Evolutionary conservation across 2,888 invertebrate species (phyloP), one percentile per base, ranked within the genome.

Genomic region (Xylophagus ater): DNA sequence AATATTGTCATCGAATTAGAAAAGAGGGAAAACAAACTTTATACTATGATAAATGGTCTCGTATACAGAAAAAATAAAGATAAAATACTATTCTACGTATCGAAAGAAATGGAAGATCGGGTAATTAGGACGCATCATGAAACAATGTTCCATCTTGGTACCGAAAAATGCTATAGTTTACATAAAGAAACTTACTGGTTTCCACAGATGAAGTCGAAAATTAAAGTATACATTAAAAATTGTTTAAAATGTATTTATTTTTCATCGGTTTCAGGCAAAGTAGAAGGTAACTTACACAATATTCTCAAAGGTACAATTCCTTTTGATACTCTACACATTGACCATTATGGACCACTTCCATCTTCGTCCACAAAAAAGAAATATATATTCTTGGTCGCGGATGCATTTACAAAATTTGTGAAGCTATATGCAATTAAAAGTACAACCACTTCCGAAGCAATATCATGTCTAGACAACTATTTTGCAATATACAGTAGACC

Each of bases 401-500:
- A 23, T 23, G 23, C 23, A 8, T 23, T 23, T 10, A 23, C 23
- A 6, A 23, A 23, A 23, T 23, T 23, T 23, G 6, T 6, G 6
- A 23, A 23, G 9, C 23, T 23, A 10, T 23, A 23, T 10, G 23
- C 23, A 10, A 10, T 23, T 6, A 23, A 10, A 23, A 23, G 7
- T 23, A 23, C 23, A 23, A 23, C 6, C 7, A 10, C 23, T 6
- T 8, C 6, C 6, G 23, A 23, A 23, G 23, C 10, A 10, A 10
- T 23, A 8, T 23, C 23, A 23, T 23, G 23, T 10, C 6, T 23
- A 10, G 23, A 23, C 6, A 23, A 10, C 23, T 23, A 23, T 23
- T 23, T 23, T 10, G 6, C 8, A 6, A 12, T 10, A 4, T 30
- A 7, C 14, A 33, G 28, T 26, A 36, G 33, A 28, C 41, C 41